Conservation (phyloP, 2,888 invertebrate species). For the Agonum fuliginosum region DNA sequence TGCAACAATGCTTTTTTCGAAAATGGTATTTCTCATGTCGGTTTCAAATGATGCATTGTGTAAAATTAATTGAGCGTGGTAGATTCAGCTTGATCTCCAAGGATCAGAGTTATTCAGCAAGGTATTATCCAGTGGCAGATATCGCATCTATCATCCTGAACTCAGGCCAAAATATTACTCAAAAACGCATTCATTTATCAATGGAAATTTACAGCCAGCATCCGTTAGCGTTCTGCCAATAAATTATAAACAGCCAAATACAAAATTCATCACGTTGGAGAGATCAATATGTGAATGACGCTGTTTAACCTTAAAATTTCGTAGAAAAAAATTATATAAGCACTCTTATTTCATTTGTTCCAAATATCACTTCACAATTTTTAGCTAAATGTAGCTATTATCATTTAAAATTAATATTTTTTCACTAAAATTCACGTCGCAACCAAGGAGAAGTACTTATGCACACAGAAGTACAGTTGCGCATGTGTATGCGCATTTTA, state of each 20-base stretch:
- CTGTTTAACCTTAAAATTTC: not conserved
- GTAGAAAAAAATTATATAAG: not conserved
- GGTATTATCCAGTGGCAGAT: conserved; percentile 33
- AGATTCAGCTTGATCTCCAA: conserved; percentile 12
- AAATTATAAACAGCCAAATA: conserved; percentile 23
- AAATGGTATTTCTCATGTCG: not conserved
- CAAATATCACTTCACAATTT: too few relatives aligned
- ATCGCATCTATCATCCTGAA: conserved; percentile 19
- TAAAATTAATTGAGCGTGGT: conserved; percentile 33
- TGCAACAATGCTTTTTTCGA: too few relatives aligned
- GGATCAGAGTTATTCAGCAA: conserved; percentile 31
- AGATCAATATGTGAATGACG: not conserved
- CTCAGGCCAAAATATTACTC: conserved; percentile 13
- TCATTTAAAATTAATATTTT: too few relatives aligned
- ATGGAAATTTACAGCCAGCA: not conserved
- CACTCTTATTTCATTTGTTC: too few relatives aligned
- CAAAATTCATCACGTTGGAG: not conserved
- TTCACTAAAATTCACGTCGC: too few relatives aligned
- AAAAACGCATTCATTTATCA: conserved; percentile 36
- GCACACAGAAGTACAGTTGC: too few relatives aligned
- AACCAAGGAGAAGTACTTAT: too few relatives aligned
- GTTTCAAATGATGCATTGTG: conserved; percentile 3
- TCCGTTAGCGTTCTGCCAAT: conserved; percentile 10
- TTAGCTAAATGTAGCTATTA: too few relatives aligned
- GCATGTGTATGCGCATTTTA: too few relatives aligned